Percentiles rank a stretch among this genome's conserved stretches.
Conservation (phyloP, 1,140 invertebrate genomes). For the Ceratosolen fusciceps region DNA sequence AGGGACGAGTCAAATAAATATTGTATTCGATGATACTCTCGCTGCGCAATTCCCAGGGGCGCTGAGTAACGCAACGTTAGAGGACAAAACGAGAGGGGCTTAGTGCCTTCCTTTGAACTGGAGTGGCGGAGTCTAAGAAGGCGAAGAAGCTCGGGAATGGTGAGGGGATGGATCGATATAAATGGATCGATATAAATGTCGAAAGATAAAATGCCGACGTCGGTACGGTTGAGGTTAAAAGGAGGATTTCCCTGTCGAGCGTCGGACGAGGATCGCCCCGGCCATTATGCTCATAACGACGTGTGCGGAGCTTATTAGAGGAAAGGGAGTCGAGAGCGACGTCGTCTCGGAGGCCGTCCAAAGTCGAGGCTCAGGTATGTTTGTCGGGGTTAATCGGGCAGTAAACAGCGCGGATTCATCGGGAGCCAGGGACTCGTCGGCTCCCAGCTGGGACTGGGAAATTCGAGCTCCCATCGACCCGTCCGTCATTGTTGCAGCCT, state of each 20-base stretch:
- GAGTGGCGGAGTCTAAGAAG: too few relatives aligned
- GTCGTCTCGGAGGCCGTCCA: neutral
- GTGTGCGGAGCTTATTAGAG: neutral
- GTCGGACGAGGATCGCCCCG: neutral
- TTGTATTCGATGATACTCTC: too few relatives aligned
- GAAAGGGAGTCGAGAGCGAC: neutral
- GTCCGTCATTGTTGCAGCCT: constrained; percentile 4
- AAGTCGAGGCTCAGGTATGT: constrained; percentile 1
- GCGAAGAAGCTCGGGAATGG: too few relatives aligned
- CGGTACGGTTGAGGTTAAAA: neutral
- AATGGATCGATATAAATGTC: too few relatives aligned
- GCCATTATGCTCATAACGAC: neutral
- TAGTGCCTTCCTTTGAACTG: too few relatives aligned
- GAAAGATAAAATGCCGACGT: neutral
- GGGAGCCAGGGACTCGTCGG: neutral
- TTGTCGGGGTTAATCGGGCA: constrained; percentile 35
- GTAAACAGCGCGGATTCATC: constrained; percentile 31
- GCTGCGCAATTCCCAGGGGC: too few relatives aligned
- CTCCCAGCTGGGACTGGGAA: constrained; percentile 5
- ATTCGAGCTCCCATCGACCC: constrained; percentile 25
- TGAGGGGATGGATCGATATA: too few relatives aligned
- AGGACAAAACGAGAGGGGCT: neutral
- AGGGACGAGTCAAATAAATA: neutral
- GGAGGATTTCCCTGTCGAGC: neutral
- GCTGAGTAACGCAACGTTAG: neutral